phyloP scores from a whole-genome alignment of 2,797 vertebrate genomes.

The Peromyscus nudipes region DNA sequence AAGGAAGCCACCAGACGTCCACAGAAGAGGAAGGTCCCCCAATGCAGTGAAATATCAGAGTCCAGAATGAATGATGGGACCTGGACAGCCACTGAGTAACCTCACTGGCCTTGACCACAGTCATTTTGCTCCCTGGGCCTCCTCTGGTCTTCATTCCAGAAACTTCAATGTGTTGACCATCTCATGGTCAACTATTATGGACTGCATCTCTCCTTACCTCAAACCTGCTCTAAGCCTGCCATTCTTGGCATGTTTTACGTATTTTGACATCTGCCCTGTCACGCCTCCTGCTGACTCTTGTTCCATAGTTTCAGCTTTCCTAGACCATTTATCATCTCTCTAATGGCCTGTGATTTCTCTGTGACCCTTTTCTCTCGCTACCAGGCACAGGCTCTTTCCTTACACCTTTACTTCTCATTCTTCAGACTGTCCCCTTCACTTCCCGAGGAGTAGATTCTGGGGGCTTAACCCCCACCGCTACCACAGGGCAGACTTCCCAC shows the following conservation, averaged over 20 bases:
- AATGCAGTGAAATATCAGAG: background rate
- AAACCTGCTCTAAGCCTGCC: background rate
- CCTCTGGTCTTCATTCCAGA: background rate
- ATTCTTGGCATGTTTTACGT: rapidly evolving
- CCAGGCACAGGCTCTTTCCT: background rate
- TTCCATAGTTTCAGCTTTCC: background rate
- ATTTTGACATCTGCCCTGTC: background rate
- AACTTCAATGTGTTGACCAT: background rate
- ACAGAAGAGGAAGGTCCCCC: background rate
- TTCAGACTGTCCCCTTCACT: background rate
- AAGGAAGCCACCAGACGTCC: background rate
- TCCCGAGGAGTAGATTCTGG: background rate
- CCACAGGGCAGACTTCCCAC: background rate
- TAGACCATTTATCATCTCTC: background rate
- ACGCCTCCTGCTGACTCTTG: background rate
- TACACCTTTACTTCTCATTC: background rate
- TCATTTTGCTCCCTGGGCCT: background rate
- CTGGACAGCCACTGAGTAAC: background rate
- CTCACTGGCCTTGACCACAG: background rate
- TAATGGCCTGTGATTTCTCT: background rate
- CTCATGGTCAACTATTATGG: rapidly evolving
- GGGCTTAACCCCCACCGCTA: background rate
- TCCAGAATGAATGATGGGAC: background rate
- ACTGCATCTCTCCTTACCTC: background rate
- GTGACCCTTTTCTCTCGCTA: background rate